Evolutionary conservation across 2,797 vertebrate genomes (phyloP).

Genomic region (Sitta carolinensis): DNA sequence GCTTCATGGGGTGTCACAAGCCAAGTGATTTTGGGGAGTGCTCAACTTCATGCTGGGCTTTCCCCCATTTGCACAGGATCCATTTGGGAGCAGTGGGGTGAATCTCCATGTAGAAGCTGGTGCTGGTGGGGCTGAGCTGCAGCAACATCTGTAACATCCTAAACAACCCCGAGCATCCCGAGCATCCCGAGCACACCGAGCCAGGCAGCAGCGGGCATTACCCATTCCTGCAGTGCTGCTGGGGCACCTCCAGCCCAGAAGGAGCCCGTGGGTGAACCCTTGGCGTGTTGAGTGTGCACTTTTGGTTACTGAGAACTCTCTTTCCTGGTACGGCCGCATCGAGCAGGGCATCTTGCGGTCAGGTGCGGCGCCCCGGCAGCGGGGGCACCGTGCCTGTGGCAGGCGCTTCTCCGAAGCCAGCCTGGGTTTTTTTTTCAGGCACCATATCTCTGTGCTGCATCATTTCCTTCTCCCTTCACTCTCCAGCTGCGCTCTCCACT

Average conservation of each 20-base stretch:
- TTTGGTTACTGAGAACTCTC: slow-evolving; percentile 46
- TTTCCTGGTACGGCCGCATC: slow-evolving; percentile 38
- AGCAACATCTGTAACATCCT: accelerated
- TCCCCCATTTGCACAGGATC: not conserved
- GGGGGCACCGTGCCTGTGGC: not conserved
- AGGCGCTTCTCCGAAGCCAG: slow-evolving; percentile 50
- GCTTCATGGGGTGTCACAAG: accelerated
- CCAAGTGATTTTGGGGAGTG: not conserved
- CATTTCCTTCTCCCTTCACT: slow-evolving; percentile 41
- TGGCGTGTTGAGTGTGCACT: not conserved
- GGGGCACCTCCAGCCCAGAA: not conserved
- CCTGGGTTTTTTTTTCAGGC: not conserved
- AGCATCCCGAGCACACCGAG: not conserved
- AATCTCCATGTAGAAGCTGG: not conserved
- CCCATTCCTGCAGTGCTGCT: accelerated
- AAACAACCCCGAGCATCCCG: not conserved
- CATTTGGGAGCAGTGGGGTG: not conserved
- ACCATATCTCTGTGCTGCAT: slow-evolving; percentile 44
- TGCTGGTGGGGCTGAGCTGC: not conserved
- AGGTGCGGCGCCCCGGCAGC: not conserved
- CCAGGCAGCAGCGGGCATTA: accelerated
- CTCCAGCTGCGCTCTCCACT: not conserved
- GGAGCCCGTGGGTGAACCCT: not conserved
- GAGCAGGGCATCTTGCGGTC: slow-evolving; percentile 24
- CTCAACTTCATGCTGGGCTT: not conserved